Conservation (phyloP, 2,797 vertebrate genomes). For the Sus cebifrons region DNA sequence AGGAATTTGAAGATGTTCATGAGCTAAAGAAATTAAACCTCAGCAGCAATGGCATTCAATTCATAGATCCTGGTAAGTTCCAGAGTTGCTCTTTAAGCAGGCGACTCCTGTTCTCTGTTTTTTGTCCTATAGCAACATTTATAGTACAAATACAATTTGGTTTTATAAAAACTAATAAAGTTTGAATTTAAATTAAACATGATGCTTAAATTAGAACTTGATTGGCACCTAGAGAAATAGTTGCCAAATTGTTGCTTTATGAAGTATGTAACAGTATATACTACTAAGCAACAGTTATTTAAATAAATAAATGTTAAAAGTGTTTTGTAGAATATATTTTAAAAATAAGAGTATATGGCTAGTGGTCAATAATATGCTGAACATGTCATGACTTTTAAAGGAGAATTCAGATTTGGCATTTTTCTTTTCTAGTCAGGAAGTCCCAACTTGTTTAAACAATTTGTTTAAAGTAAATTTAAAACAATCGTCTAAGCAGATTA, state of each 20-base stretch:
- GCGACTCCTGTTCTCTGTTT: not conserved
- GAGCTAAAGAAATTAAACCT: conserved; percentile 97
- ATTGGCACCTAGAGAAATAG: conserved; percentile 39
- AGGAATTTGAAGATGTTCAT: conserved; percentile 95
- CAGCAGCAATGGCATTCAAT: conserved; percentile 94
- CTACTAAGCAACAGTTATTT: not conserved
- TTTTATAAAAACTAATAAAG: not conserved
- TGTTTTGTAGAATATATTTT: not conserved
- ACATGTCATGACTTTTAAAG: conserved; percentile 7
- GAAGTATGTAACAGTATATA: not conserved
- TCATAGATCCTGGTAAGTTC: conserved; percentile 95
- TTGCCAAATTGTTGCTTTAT: conserved; percentile 54
- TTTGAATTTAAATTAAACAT: conserved; percentile 64
- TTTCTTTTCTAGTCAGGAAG: conserved; percentile 46
- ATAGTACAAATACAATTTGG: conserved; percentile 19
- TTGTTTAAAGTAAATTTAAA: conserved; percentile 65
- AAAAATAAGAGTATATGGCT: conserved; percentile 37
- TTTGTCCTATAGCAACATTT: not conserved
- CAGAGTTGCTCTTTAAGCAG: not conserved
- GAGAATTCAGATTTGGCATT: conserved; percentile 66
- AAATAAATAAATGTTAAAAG: not conserved
- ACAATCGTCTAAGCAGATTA: conserved; percentile 37
- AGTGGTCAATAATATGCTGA: conserved; percentile 11
- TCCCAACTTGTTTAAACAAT: conserved; percentile 42
- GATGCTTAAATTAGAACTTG: conserved; percentile 12